Conservation (phyloP, 2,113 vertebrate species). For the Zosterops japonicus region DNA sequence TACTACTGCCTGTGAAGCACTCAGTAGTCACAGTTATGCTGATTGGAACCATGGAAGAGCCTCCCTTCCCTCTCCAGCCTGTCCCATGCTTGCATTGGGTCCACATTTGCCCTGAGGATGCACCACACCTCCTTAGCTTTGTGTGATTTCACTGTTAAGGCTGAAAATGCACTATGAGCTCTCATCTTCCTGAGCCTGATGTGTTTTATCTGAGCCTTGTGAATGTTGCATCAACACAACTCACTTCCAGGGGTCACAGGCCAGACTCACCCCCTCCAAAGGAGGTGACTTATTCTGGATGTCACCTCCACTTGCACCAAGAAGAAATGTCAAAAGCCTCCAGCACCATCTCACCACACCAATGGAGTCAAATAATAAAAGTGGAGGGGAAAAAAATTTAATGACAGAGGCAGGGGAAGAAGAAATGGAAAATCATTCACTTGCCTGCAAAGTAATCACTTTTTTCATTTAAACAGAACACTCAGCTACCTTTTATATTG, state of each 20-base stretch:
- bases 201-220: background rate
- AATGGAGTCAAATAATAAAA: background rate
- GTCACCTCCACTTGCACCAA: rapidly evolving
- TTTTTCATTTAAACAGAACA: slow-evolving; percentile 48
- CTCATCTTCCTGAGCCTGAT: background rate
- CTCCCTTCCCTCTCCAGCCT: background rate
- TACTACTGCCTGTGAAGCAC: background rate
- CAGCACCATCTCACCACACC: background rate
- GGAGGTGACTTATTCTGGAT: background rate
- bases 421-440: slow-evolving; percentile 26
- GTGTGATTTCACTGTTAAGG: background rate
- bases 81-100: background rate
- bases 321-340: background rate
- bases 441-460: background rate
- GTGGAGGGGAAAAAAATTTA: background rate
- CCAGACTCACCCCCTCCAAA: background rate
- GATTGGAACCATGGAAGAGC: background rate
- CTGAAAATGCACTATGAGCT: background rate
- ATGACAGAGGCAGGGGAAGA: background rate
- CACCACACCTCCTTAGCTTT: background rate
- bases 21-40: background rate
- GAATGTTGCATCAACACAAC: background rate
- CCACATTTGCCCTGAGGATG: background rate
- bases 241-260: background rate
- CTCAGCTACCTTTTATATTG: slow-evolving; percentile 5